Percentiles rank a stretch among this genome's conserved stretches.
Evolutionary conservation across 2,888 invertebrate genomes (phyloP).

Genomic region (Lottia gigantea): DNA sequence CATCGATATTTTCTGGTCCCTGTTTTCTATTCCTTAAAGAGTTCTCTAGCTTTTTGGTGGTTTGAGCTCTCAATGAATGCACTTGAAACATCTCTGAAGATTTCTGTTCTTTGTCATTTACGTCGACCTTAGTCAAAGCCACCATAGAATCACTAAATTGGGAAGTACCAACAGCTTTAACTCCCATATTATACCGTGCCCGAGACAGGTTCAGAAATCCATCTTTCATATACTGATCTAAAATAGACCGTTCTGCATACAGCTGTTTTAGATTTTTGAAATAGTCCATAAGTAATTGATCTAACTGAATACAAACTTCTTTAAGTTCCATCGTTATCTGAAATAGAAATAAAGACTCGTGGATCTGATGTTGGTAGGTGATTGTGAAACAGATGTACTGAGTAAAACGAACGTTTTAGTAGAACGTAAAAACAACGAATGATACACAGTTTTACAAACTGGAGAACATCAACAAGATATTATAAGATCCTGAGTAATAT

Average conservation of each 20-base stretch:
- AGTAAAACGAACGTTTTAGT: no score
- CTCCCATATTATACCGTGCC: conserved; percentile 58
- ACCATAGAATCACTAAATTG: conserved; percentile 49
- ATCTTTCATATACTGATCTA: conserved; percentile 39
- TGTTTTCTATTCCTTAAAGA: conserved; percentile 31
- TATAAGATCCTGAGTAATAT: no score
- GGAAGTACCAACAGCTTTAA: conserved; percentile 43
- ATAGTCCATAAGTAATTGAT: conserved; percentile 38
- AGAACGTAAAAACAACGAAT: no score
- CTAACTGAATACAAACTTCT: conserved; percentile 37
- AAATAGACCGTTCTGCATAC: conserved; percentile 36
- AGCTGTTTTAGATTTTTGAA: conserved; percentile 38
- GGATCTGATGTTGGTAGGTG: no score
- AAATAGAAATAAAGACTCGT: no score
- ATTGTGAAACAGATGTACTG: no score
- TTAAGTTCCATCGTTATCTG: conserved; percentile 17
- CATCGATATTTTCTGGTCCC: conserved; percentile 18
- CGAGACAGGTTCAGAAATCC: conserved; percentile 48
- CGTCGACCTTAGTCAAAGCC: conserved; percentile 38
- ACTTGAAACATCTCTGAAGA: conserved; percentile 14
- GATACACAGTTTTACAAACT: no score
- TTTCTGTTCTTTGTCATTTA: conserved; percentile 12
- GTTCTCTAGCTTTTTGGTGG: background rate
- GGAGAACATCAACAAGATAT: no score
- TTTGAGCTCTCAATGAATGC: conserved; percentile 11